Conservation (phyloP, 1,140 invertebrate genomes). For the Lepidostoma basale region DNA sequence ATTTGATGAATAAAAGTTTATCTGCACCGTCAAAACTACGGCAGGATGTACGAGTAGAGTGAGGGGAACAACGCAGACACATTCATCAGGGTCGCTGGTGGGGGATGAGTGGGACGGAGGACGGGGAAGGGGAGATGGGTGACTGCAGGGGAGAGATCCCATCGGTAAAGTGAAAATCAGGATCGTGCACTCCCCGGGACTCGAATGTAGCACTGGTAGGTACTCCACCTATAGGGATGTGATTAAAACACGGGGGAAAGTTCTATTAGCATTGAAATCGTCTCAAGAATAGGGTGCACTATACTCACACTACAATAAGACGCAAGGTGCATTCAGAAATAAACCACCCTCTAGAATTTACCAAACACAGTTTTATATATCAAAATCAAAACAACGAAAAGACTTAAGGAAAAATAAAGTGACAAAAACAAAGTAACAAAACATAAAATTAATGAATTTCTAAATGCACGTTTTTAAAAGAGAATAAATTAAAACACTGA, state of each 20-base stretch:
- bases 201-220: slow-evolving; percentile 5
- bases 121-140: not conserved
- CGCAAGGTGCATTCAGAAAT: no score
- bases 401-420: no score
- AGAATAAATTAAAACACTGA: no score
- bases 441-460: no score
- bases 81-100: slow-evolving; percentile 34
- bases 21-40: not conserved
- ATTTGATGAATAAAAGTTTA: slow-evolving; percentile 15
- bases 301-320: no score
- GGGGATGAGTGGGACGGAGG: not conserved
- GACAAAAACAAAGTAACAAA: no score
- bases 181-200: not conserved
- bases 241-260: slow-evolving; percentile 20
- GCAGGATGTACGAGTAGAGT: not conserved
- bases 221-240: slow-evolving; percentile 17
- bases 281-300: not conserved
- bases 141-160: not conserved
- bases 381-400: no score
- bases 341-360: not conserved
- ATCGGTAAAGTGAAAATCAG: slow-evolving; percentile 17
- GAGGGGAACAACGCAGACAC: slow-evolving; percentile 37
- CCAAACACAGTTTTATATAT: not conserved
- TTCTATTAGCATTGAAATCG: not conserved
- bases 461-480: no score